Percentiles rank a stretch among this genome's conserved stretches.
Evolutionary conservation across 2,888 invertebrate genomes (phyloP).

Genomic region (Iphiclides podalirius): DNA sequence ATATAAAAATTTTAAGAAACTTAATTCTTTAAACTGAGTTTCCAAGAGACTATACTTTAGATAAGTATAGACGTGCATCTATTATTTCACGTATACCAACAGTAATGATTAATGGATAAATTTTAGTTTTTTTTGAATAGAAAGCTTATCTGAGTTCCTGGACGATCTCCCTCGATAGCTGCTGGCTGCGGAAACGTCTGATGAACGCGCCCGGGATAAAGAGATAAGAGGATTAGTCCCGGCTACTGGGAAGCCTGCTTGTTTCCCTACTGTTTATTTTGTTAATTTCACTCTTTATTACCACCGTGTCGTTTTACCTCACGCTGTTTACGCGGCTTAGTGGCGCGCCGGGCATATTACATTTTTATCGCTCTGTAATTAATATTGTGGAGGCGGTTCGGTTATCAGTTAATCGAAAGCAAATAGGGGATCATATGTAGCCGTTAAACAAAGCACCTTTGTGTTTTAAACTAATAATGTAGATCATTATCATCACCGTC

Average conservation of each 20-base stretch:
- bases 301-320: constrained; percentile 22
- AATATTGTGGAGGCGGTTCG: too few relatives aligned
- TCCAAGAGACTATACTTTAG: too few relatives aligned
- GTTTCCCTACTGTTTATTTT: constrained; percentile 49
- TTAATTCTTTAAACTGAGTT: too few relatives aligned
- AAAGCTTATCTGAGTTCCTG: constrained; percentile 40
- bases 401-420: not conserved
- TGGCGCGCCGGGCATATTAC: too few relatives aligned
- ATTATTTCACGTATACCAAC: not conserved
- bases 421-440: too few relatives aligned
- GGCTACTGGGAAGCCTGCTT: constrained; percentile 35
- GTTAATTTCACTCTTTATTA: constrained; percentile 46
- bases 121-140: constrained; percentile 41
- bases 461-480: too few relatives aligned
- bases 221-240: constrained; percentile 57
- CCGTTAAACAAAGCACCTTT: too few relatives aligned
- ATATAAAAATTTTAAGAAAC: too few relatives aligned
- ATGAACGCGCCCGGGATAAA: constrained; percentile 45
- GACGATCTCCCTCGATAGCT: constrained; percentile 23
- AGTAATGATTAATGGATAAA: constrained; percentile 28
- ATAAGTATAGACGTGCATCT: too few relatives aligned
- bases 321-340: constrained; percentile 2
- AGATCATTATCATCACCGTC: too few relatives aligned
- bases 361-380: too few relatives aligned
- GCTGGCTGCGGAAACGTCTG: constrained; percentile 46